Evolutionary conservation across 1,140 invertebrate species (phyloP), one percentile per base, ranked within the genome.

Genomic region (Anadara kagoshimensis): DNA sequence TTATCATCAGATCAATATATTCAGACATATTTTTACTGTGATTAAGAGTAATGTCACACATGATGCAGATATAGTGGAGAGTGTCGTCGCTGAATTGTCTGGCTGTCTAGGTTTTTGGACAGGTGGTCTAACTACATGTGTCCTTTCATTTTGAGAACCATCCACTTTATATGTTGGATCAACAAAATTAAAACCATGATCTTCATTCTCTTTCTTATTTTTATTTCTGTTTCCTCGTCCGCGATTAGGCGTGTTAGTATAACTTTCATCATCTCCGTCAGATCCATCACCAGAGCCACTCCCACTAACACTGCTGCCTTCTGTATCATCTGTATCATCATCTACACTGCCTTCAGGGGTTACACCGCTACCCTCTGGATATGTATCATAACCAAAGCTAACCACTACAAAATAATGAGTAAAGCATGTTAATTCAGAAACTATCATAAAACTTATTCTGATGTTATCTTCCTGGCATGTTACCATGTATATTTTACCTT

Each of bases 291-390:
- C 72, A 41, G 63, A 68, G 1, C 69, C 76, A 66, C 68, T 70
- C 29, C 73, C 76, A 26, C 68, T 69, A 43, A 65, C 47, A 44
- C 57, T 43, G 43, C 58, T 66, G 44, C 57, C 61, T 56, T 45
- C 59, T 47, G 64, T 53, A 7, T 29, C 45, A 12, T 36, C 47
- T 3, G 16, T 36, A 61, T 44, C n/a, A 22, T 47, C 47, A 44
- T 57, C 58, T 18, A 68, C 74, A 63, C 69, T 71, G 36, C 66
- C 64, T 29, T n/a, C 56, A 22, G 63, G 64, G 54, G 49, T 69
- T 29, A 61, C 69, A 26, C 67, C 73, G 20, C 43, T 45, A 0
- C 47, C 43, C 20, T 53, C 22, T 12, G 57, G 53, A 56, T 74
- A 62, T 11, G 62, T 67, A 62, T 62, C 63, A 12, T 47, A 61